phyloP scores from a whole-genome alignment of 2,113 vertebrate species.

The Thermophis baileyi region DNA sequence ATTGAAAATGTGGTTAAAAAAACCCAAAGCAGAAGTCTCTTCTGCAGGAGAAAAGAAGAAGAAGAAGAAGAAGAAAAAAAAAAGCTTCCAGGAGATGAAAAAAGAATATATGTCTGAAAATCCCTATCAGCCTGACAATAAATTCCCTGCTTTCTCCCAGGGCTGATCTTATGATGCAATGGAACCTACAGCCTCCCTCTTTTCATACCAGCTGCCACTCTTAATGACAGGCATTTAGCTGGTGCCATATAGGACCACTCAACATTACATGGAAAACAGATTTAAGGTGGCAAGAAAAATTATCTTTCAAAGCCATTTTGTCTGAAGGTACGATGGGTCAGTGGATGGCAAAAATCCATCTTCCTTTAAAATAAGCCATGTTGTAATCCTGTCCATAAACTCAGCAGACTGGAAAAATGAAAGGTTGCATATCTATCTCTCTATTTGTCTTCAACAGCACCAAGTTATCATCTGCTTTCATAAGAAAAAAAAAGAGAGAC shows the following conservation, averaged over 20 bases:
- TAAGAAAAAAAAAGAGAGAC: neutral
- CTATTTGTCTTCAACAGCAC: constrained; percentile 36
- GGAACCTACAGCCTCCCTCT: neutral
- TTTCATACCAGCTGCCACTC: neutral
- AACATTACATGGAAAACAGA: neutral
- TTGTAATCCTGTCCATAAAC: constrained; percentile 41
- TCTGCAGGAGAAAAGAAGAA: neutral
- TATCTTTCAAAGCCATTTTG: neutral
- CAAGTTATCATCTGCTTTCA: constrained; percentile 42
- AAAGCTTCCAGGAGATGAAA: neutral
- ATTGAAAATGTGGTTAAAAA: neutral
- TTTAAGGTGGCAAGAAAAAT: neutral
- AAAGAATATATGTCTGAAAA: neutral
- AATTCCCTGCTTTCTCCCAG: neutral
- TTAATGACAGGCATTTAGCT: neutral
- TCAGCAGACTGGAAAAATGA: constrained; percentile 49
- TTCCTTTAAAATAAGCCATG: constrained; percentile 39
- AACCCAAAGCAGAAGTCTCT: neutral
- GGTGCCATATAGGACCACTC: neutral
- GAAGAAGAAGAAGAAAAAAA: neutral
- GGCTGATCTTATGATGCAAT: neutral
- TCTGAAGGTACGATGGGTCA: neutral
- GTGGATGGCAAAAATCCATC: constrained; percentile 37
- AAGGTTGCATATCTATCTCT: constrained; percentile 57
- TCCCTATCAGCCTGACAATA: neutral